These are phyloP conservation scores for Phocoena phocoena DNA, from an alignment of 2,113 vertebrate species.

Conservation along the genomic window DNA sequence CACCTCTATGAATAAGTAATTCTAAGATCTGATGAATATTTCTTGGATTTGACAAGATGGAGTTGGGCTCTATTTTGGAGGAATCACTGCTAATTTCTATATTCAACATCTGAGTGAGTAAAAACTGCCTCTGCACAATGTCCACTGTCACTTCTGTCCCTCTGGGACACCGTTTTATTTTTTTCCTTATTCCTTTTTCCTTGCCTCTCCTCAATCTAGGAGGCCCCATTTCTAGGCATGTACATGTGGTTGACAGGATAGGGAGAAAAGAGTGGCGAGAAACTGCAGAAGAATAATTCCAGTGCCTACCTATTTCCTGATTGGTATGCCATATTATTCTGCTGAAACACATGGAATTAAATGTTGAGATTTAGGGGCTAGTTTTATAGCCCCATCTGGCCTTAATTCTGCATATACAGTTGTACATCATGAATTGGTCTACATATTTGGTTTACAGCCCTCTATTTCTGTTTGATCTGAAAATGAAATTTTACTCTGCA, in stretches of 20 bases:
- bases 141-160: rapidly evolving
- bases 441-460: constrained; percentile 20
- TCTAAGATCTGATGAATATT: neutral
- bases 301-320: neutral
- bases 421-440: neutral
- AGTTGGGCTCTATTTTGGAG: neutral
- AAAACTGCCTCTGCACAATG: neutral
- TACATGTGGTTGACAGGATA: neutral
- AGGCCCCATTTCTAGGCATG: neutral
- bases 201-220: rapidly evolving
- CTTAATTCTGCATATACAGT: constrained; percentile 39
- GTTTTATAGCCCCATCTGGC: constrained; percentile 58
- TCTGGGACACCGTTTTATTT: neutral
- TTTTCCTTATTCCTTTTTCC: neutral
- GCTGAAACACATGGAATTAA: neutral
- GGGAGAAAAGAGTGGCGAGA: neutral
- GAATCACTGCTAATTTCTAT: neutral
- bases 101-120: neutral
- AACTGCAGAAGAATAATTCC: neutral
- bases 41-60: neutral
- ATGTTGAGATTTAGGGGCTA: constrained; percentile 17
- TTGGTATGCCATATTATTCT: neutral
- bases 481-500: constrained; percentile 57
- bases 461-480: constrained; percentile 38
- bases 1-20: neutral